These are phyloP conservation scores for Carpatolechia fugitivella DNA, from an alignment of 2,888 invertebrate species.

Conservation along the genomic window DNA sequence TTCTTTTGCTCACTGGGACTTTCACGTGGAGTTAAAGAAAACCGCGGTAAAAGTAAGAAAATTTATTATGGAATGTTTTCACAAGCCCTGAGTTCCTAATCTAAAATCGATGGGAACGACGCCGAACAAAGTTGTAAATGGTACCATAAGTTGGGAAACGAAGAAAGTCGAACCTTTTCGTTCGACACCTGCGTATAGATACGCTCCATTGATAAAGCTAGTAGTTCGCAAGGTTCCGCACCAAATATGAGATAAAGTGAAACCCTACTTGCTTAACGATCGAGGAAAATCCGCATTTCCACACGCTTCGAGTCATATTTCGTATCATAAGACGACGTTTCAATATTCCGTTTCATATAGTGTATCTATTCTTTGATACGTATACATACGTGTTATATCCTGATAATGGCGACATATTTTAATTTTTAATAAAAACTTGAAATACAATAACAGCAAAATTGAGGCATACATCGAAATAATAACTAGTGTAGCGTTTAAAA, in stretches of 20 bases:
- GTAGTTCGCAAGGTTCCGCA: slow-evolving; percentile 41
- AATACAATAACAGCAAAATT: no score
- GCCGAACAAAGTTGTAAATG: slow-evolving; percentile 70
- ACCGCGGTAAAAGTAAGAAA: slow-evolving; percentile 38
- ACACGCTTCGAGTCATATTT: slow-evolving; percentile 3
- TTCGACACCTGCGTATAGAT: slow-evolving; percentile 71
- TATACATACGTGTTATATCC: slow-evolving; percentile 12
- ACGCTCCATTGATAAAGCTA: slow-evolving; percentile 60
- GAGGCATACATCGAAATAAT: no score
- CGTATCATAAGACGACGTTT: no score
- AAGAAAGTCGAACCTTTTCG: slow-evolving; percentile 62
- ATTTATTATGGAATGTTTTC: slow-evolving; percentile 73
- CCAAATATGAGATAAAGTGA: slow-evolving; percentile 52
- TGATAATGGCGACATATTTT: not conserved
- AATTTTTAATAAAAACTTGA: not conserved
- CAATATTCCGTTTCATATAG: not conserved
- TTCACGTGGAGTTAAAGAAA: slow-evolving; percentile 18
- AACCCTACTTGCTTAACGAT: slow-evolving; percentile 31
- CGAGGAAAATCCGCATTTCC: slow-evolving; percentile 13
- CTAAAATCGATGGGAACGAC: slow-evolving; percentile 75
- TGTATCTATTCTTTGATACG: no score
- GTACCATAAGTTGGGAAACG: slow-evolving; percentile 68
- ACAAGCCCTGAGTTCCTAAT: slow-evolving; percentile 73
- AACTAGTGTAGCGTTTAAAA: no score
- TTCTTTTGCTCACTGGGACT: slow-evolving; percentile 1